Percentiles rank a stretch among this genome's conserved stretches.
These are phyloP conservation scores for Tetanocera ferruginea DNA, from an alignment of 2,888 invertebrate species.

Conservation along the genomic window DNA sequence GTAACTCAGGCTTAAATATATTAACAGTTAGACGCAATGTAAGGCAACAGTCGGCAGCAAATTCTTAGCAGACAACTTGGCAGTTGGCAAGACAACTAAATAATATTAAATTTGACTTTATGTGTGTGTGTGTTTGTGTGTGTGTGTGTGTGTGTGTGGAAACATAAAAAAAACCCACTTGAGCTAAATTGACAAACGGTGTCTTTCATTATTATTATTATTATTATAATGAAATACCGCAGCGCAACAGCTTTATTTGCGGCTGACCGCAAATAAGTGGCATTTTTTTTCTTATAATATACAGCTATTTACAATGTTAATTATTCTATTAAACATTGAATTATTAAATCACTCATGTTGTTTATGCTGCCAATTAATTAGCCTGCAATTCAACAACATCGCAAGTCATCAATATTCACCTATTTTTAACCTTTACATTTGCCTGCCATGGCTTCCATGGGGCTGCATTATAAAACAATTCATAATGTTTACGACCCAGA, in stretches of 20 bases:
- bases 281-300: no score
- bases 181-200: slow-evolving; percentile 24
- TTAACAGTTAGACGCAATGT: slow-evolving; percentile 52
- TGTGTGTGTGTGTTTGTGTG: neutral
- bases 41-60: slow-evolving; percentile 29
- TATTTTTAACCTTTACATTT: slow-evolving; percentile 6
- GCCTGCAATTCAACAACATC: neutral
- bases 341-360: neutral
- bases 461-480: no score
- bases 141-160: neutral
- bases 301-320: no score
- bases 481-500: no score
- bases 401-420: neutral
- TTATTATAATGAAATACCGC: neutral
- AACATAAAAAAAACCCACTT: slow-evolving; percentile 10
- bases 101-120: neutral
- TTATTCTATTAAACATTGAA: neutral
- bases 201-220: neutral
- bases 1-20: slow-evolving; percentile 61
- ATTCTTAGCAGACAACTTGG: slow-evolving; percentile 8
- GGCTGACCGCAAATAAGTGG: neutral
- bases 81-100: slow-evolving; percentile 30
- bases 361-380: slow-evolving; percentile 6
- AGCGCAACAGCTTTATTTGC: neutral
- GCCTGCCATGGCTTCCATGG: neutral